A percentile compares a stretch with the other conserved stretches of the same genome.
Evolutionary conservation across 2,113 vertebrate species (phyloP).

Genomic region (Macaca mulatta): DNA sequence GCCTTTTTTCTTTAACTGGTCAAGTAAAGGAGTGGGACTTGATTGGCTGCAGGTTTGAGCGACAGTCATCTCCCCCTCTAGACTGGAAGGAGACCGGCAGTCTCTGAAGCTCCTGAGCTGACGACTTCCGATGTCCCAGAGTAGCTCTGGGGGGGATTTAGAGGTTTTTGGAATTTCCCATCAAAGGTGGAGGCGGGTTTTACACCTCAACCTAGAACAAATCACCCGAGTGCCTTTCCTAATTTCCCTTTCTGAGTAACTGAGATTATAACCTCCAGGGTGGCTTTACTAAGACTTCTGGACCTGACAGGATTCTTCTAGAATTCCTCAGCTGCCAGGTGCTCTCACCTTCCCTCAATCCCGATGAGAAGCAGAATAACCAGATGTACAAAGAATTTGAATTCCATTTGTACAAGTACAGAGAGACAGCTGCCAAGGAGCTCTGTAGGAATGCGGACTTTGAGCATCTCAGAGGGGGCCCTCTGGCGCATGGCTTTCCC

Average conservation of each 20-base stretch:
- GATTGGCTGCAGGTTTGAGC: background rate
- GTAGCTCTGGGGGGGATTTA: background rate
- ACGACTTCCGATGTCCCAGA: fast-evolving
- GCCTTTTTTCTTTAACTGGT: background rate
- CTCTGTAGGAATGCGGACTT: background rate
- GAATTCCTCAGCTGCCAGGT: background rate
- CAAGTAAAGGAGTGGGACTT: background rate
- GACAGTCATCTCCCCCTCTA: background rate
- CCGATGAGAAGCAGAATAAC: background rate
- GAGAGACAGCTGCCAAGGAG: background rate
- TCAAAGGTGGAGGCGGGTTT: background rate
- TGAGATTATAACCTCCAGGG: no score
- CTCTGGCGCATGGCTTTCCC: no score
- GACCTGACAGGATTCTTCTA: background rate
- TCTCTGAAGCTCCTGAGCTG: fast-evolving
- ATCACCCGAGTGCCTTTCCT: background rate
- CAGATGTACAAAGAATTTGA: background rate
- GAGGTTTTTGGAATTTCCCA: background rate
- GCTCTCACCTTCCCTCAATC: background rate
- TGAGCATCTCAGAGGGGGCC: no score
- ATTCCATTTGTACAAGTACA: background rate
- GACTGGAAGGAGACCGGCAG: background rate
- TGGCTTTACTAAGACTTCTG: background rate
- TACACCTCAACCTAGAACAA: background rate
- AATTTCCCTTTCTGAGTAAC: no score